These are phyloP conservation scores for Mormyrus lacerda DNA, from an alignment of 2,113 vertebrate genomes.

Conservation along the genomic window DNA sequence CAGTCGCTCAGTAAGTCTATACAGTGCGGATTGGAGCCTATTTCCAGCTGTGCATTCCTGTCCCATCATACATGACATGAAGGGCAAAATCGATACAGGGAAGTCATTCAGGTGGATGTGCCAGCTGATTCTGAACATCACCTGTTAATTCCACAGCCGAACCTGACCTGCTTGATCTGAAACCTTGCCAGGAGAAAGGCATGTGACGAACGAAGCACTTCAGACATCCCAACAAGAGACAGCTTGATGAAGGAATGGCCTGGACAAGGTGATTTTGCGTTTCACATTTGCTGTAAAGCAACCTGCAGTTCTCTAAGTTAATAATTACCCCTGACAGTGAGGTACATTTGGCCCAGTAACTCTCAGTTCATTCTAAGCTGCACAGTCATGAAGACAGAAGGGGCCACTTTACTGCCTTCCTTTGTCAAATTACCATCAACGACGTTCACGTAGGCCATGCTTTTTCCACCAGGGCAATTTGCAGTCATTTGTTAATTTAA, in stretches of 20 bases:
- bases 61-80: not conserved
- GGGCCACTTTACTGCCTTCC: not conserved
- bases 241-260: not conserved
- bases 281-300: not conserved
- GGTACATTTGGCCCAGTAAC: not conserved
- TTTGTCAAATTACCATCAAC: not conserved
- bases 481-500: not conserved
- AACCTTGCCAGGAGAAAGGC: not conserved
- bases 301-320: not conserved
- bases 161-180: not conserved
- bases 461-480: not conserved
- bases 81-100: not conserved
- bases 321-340: not conserved
- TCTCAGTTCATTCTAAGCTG: not conserved
- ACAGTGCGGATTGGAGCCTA: not conserved
- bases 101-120: not conserved
- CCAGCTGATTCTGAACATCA: not conserved
- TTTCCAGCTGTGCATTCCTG: not conserved
- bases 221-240: not conserved
- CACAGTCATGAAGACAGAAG: not conserved
- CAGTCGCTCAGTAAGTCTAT: not conserved
- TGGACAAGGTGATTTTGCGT: not conserved
- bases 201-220: not conserved
- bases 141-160: not conserved
- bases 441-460: not conserved